phyloP scores from a whole-genome alignment of 2,113 vertebrate genomes.

The Entomyzon cyanotis region DNA sequence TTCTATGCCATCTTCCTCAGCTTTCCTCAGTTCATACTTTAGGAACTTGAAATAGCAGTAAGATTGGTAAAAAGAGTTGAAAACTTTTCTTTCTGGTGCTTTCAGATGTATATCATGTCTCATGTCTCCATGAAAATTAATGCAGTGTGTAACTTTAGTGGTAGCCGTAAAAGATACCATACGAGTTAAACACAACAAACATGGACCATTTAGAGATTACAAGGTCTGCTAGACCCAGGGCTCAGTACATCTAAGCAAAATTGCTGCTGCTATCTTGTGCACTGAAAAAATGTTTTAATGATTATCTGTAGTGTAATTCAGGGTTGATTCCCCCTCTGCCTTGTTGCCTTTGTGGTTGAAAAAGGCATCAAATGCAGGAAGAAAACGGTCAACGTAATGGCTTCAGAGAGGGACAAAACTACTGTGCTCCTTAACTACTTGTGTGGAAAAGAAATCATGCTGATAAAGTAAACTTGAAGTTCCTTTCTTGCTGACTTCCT shows the following conservation, averaged over 20 bases:
- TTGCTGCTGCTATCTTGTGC: neutral
- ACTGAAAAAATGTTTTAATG: neutral
- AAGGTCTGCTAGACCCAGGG: neutral
- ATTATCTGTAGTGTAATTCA: neutral
- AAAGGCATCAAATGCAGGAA: neutral
- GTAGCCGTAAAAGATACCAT: neutral
- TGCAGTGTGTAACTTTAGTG: neutral
- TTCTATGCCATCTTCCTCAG: neutral
- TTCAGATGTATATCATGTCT: neutral
- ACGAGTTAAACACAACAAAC: neutral
- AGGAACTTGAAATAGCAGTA: neutral
- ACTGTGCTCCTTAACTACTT: neutral
- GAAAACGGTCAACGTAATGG: neutral
- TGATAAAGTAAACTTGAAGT: neutral
- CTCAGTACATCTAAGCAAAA: neutral
- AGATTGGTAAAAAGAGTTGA: neutral
- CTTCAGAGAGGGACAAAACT: neutral
- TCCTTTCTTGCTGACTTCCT: neutral
- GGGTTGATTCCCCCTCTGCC: fast-evolving
- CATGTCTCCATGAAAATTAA: neutral
- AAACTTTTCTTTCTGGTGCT: neutral
- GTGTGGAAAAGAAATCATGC: neutral
- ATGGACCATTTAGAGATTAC: neutral
- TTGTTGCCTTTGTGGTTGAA: neutral
- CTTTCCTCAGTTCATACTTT: neutral